Base-by-base conservation (phyloP, 2,113 vertebrate species). In the Aegithalos caudatus region DNA sequence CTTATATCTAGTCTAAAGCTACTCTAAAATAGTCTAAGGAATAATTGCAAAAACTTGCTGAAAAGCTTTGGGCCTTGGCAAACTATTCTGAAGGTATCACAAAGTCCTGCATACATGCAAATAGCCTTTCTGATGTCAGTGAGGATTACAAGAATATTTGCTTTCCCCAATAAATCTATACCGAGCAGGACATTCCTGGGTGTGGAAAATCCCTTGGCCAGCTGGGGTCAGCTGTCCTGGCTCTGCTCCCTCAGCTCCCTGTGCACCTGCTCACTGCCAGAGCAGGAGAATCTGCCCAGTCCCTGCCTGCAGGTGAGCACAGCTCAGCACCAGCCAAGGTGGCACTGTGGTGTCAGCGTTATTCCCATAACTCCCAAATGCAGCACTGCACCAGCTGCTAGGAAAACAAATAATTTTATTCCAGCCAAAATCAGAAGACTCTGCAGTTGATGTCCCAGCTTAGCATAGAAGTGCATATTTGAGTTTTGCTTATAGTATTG, bases 151-250 rank as follows among this genome's bases (percentile, higher is more conserved):
- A 53, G 45, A 92, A n/a, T 38, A 78, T 38, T 29, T 70, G 23
- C 17, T 61, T 48, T 37, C 22, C 29, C 20, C 22, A 17, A 4
- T 16, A 8, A 2, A 42, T 16, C 23, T 4, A 12, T 13, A 24
- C 14, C 0, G 0, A 47, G 14, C 27, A 77, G 18, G 35, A 40
- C 6, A 1, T 35, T 42, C 22, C 42, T 11, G 16, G 35, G 7
- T 20, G 65, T 77, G 56, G 56, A 37, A 33, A 62, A 62, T 61
- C 14, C 71, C 48, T 20, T 22, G 54, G 38, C 24, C 56, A 70
- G 54, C 1, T 27, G 3, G 15, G n/a, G 6, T 48, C 62, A 54
- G 70, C 78, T 89, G 40, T 54, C 40, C 61, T 3, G 9, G 24
- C 70, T 9, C n/a, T 81, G 53, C 69, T 53, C 38, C 53, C 69